These are phyloP conservation scores for Solenopsis fugax DNA, from an alignment of 1,140 invertebrate species.

Conservation along the genomic window DNA sequence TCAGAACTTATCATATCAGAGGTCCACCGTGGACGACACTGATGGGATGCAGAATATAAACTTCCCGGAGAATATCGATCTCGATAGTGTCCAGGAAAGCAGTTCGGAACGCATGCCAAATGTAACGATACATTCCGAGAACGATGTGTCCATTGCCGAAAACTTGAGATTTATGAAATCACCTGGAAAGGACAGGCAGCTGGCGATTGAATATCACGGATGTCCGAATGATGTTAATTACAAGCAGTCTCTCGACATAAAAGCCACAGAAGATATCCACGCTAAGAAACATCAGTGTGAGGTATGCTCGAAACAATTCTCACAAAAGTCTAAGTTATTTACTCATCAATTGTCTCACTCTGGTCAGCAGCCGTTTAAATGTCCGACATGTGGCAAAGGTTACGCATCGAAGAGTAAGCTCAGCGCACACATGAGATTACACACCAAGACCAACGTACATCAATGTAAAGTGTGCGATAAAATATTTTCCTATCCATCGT, in stretches of 20 bases:
- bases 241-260: slow-evolving; percentile 39
- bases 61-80: slow-evolving; percentile 73
- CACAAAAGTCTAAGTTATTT: slow-evolving; percentile 84
- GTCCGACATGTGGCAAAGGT: slow-evolving; percentile 80
- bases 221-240: slow-evolving; percentile 58
- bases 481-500: slow-evolving; percentile 84
- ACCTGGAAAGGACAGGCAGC: slow-evolving; percentile 28
- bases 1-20: slow-evolving; percentile 77
- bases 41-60: slow-evolving; percentile 73
- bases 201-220: slow-evolving; percentile 58
- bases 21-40: slow-evolving; percentile 62
- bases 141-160: slow-evolving; percentile 41
- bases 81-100: slow-evolving; percentile 60
- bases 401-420: slow-evolving; percentile 84
- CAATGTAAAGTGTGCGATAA: slow-evolving; percentile 84
- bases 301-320: slow-evolving; percentile 83
- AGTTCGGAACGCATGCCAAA: slow-evolving; percentile 59
- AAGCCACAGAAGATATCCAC: slow-evolving; percentile 5
- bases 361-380: slow-evolving; percentile 82
- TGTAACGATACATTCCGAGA: slow-evolving; percentile 53
- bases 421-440: slow-evolving; percentile 83
- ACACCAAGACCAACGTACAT: slow-evolving; percentile 83
- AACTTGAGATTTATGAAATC: slow-evolving; percentile 57
- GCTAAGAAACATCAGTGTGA: slow-evolving; percentile 82
- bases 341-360: slow-evolving; percentile 83